A percentile compares a stretch with the other conserved stretches of the same genome.
These are phyloP conservation scores for Ostrea denselamellosa DNA, from an alignment of 1,140 invertebrate genomes.

Conservation along the genomic window DNA sequence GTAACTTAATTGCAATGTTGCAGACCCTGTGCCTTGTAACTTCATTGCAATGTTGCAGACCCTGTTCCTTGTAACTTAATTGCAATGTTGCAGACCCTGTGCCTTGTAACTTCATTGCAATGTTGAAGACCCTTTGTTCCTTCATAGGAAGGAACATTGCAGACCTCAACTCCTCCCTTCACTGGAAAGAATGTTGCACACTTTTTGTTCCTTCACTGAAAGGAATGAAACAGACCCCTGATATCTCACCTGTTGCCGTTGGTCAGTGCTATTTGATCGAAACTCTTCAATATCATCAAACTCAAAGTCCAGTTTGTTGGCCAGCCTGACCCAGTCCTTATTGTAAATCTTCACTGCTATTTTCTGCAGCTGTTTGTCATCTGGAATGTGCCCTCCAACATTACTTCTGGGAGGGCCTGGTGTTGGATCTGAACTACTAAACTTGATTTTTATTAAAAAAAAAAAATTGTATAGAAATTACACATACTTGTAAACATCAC, in stretches of 20 bases:
- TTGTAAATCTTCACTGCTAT: slow-evolving; percentile 70
- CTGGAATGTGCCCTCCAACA: slow-evolving; percentile 58
- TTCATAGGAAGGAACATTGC: too few species aligned
- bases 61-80: too few species aligned
- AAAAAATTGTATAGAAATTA: neutral
- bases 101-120: too few species aligned
- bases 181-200: too few species aligned
- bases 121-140: too few species aligned
- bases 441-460: slow-evolving; percentile 40
- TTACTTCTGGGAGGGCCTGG: slow-evolving; percentile 14
- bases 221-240: neutral
- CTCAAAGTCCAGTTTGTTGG: slow-evolving; percentile 73
- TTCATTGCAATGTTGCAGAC: too few species aligned
- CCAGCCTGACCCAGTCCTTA: slow-evolving; percentile 73
- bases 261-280: neutral
- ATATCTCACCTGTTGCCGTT: slow-evolving; percentile 24
- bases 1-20: too few species aligned
- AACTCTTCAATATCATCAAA: slow-evolving; percentile 71
- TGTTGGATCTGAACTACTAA: slow-evolving; percentile 41
- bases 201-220: neutral
- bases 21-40: too few species aligned
- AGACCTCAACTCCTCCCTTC: too few species aligned
- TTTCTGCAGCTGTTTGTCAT: slow-evolving; percentile 67
- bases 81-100: too few species aligned
- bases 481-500: too few species aligned